These are phyloP conservation scores for Hippopotamyrus pictus DNA, from an alignment of 2,797 vertebrate species.

Conservation along the genomic window DNA sequence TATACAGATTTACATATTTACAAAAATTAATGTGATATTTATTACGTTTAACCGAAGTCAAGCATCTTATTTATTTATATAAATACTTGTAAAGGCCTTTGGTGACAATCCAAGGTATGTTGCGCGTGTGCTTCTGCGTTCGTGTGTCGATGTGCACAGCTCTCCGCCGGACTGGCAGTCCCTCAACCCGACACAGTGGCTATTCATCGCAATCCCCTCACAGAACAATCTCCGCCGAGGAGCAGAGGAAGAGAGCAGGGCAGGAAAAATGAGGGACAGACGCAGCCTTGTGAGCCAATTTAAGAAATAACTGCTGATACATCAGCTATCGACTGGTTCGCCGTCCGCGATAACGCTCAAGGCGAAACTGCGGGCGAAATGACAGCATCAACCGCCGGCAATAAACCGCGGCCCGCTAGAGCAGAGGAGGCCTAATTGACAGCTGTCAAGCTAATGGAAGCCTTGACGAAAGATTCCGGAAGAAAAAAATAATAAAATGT, in stretches of 20 bases:
- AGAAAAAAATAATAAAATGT: constrained; percentile 67
- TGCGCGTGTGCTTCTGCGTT: not conserved
- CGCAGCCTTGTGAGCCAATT: constrained; percentile 90
- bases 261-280: constrained; percentile 60
- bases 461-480: constrained; percentile 82
- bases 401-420: constrained; percentile 91
- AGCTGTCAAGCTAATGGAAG: constrained; percentile 94
- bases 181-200: constrained; percentile 65
- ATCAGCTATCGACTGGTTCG: constrained; percentile 94
- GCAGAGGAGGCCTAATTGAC: constrained; percentile 91
- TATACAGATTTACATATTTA: not conserved
- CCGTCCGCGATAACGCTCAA: constrained; percentile 87
- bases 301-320: constrained; percentile 96
- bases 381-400: constrained; percentile 91
- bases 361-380: constrained; percentile 91
- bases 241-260: constrained; percentile 41
- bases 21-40: not conserved
- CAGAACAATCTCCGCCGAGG: constrained; percentile 73
- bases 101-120: not conserved
- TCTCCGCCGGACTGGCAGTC: constrained; percentile 48
- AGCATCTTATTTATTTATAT: not conserved
- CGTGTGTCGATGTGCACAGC: constrained; percentile 11
- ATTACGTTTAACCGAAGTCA: not conserved
- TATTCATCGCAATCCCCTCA: constrained; percentile 74
- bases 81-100: not conserved